Percentiles rank a stretch among this genome's conserved stretches.
phyloP scores from a whole-genome alignment of 2,797 vertebrate genomes.

The Ambastaia sidthimunki region DNA sequence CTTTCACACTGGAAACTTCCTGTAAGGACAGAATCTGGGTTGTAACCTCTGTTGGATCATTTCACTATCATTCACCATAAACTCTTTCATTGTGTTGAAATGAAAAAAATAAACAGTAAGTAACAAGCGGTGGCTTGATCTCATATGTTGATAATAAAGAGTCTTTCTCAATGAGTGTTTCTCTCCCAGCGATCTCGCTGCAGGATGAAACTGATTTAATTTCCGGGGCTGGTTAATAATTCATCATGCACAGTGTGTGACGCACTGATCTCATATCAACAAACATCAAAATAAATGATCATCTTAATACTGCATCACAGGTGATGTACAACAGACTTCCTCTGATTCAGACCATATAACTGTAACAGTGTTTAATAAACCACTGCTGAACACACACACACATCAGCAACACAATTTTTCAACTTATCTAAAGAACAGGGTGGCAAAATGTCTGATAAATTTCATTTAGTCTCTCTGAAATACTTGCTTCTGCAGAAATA shows the following conservation, averaged over 20 bases:
- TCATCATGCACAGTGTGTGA: constrained; percentile 12
- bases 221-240: constrained; percentile 27
- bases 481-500: too few relatives aligned
- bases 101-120: neutral
- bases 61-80: neutral
- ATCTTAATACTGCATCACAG: neutral
- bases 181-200: neutral
- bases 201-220: constrained; percentile 13
- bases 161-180: neutral
- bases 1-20: neutral
- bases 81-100: neutral
- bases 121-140: neutral
- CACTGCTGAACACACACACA: too few relatives aligned
- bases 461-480: too few relatives aligned
- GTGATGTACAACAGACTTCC: neutral
- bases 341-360: neutral
- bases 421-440: too few relatives aligned
- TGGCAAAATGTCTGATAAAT: too few relatives aligned
- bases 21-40: neutral
- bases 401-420: too few relatives aligned
- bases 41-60: neutral
- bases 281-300: constrained; percentile 1
- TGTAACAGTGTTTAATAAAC: neutral
- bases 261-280: neutral
- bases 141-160: constrained; percentile 1